Evolutionary conservation across 1,140 invertebrate genomes (phyloP), one percentile per base, ranked within the genome.

Genomic region (Nasonia giraulti): DNA sequence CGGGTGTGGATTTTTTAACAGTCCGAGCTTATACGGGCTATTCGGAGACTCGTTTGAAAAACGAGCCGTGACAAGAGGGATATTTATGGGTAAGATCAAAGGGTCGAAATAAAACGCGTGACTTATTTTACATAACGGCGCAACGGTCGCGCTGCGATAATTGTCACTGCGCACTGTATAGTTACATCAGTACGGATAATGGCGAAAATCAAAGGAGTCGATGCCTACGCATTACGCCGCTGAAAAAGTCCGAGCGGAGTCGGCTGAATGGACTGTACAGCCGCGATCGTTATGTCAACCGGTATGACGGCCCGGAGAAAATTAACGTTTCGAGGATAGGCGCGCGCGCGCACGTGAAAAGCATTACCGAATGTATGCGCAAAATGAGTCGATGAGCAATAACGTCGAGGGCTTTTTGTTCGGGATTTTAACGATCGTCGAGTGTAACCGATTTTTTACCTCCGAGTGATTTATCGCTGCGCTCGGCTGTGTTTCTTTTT

Each of bases 121-220:
- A n/a, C 55, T 62, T 62, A 20, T 6, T 37, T 62, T 62, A 62
- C 55, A 62, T 62, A 62, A 62, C 55, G 1, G 33, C 55, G 20
- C 47, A 47, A 55, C 55, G 17, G 55, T 14, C 0, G 17, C 55
- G 20, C 1, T 27, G 6, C 55, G 55, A 62, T 62, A 62, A 62
- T 62, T 62, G 55, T 62, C 17, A 62, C 55, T 62, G 33, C 55
- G 12, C 17, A 6, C 3, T 20, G 2, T n/a, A 17, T 7, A 20
- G 20, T 62, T 62, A 62, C 55, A 62, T 62, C 55, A 62, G 55
- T 62, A 17, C 55, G 20, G 5, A 62, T 62, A 62, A 62, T 62
- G 55, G 55, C 14, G 55, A 62, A 62, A 62, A 62, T 62, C 55
- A 62, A 62, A 62, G 55, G 20, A 62, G 55, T 62, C 79, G 62